Percentiles rank a stretch among this genome's conserved stretches.
Conservation (phyloP, 2,113 vertebrate species). For the Terrapene triunguis region DNA sequence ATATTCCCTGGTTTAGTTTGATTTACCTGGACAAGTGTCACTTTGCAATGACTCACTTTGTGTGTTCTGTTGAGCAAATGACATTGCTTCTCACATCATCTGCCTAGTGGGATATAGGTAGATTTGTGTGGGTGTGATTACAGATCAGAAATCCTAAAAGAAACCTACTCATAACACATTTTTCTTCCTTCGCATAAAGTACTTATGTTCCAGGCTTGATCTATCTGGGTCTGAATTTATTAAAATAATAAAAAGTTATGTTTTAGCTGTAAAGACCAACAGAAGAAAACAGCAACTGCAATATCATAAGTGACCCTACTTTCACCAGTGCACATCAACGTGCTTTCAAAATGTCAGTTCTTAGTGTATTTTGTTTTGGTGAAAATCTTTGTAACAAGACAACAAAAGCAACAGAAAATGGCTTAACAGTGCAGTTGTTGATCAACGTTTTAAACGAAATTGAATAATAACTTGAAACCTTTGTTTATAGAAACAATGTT, state of each 20-base stretch:
- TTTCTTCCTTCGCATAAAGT: neutral
- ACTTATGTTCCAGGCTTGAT: neutral
- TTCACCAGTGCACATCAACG: rapidly evolving
- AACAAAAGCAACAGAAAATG: neutral
- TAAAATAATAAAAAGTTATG: neutral
- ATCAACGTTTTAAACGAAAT: neutral
- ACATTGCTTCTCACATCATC: neutral
- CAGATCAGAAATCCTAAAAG: slow-evolving; percentile 17
- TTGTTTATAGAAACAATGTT: neutral
- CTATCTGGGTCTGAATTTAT: neutral
- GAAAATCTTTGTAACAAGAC: neutral
- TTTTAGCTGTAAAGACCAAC: neutral
- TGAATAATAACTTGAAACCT: neutral
- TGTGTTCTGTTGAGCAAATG: neutral
- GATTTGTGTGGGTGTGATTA: neutral
- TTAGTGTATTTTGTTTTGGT: neutral
- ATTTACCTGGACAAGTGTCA: neutral
- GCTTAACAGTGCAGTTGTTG: neutral
- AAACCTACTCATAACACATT: neutral
- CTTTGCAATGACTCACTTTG: neutral
- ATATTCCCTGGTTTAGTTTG: neutral
- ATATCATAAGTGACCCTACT: neutral
- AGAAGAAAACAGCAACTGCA: slow-evolving; percentile 12
- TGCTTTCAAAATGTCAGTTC: neutral
- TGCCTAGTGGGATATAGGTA: neutral